Base-by-base conservation (phyloP, 2,113 vertebrate genomes). In the Tautogolabrus adspersus region DNA sequence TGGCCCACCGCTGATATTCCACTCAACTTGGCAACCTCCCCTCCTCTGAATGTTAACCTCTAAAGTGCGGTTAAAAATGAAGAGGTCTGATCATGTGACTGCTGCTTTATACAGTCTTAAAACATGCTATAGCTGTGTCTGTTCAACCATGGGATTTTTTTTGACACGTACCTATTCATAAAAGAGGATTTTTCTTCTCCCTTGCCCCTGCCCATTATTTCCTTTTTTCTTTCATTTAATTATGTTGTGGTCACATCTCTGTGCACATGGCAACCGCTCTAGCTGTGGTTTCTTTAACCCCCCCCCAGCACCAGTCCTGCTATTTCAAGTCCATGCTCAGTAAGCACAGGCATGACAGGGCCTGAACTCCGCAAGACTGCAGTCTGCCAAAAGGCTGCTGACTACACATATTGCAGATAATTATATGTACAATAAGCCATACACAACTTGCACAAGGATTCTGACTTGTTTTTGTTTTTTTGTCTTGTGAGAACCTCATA, bases 301-400 rank as follows among this genome's bases (percentile, higher is more conserved):
- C 30, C 30, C 30, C 30, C 30, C 30, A 77, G 67, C 81, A 66
- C 62, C 82, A 57, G 77, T 75, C 83, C 62, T 91, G 85, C 92
- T 91, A 85, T 92, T 90, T 92, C 89, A 88, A 86, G 86, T 86
- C 78, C 73, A 81, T 90, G 85, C 87, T 89, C 84, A 84, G 84
- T 91, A 88, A 89, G 91, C 86, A 88, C 83, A 83, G 87, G 88
- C 92, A 91, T 92, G 92, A 93, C 67, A 82, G 88, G 84, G 89
- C 91, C 91, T 88, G 92, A 92, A 89, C 90, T 86, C 77, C 79
- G 60, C 77, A 67, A 71, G 74, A 75, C 82, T 76, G 46, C 83
- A 62, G 72, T 72, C 84, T 88, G 85, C 82, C 82, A 88, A 86
- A 82, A 73, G 12, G 54, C 84, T 87, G 87, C 87, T 88, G 86